Conservation (phyloP, 2,797 vertebrate species). For the Coreius guichenoti region DNA sequence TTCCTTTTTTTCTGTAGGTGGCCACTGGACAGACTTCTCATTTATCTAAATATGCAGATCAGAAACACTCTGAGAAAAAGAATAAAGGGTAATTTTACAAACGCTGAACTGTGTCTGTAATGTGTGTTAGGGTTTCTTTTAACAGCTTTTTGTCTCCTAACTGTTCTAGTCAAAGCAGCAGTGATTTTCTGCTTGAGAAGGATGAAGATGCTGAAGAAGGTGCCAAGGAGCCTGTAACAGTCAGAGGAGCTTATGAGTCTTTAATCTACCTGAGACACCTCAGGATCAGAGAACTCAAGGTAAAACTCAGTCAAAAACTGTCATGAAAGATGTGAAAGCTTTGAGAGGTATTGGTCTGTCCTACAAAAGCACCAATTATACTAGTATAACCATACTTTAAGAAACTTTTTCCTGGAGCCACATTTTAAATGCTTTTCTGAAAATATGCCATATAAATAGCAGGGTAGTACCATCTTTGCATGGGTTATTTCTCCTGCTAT, state of each 20-base stretch:
- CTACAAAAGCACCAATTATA: not conserved
- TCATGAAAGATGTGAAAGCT: not conserved
- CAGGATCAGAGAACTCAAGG: slow-evolving; percentile 78
- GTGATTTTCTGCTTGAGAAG: slow-evolving; percentile 71
- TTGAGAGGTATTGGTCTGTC: not conserved
- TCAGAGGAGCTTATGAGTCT: slow-evolving; percentile 75
- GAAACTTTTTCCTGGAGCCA: not conserved
- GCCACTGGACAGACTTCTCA: not conserved
- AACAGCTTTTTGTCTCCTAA: not conserved
- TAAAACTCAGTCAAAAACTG: slow-evolving; percentile 56
- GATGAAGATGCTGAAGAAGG: slow-evolving; percentile 66
- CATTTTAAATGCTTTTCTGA: not conserved
- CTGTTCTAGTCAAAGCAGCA: slow-evolving; percentile 64
- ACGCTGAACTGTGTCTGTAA: not conserved
- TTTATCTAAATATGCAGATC: slow-evolving; percentile 12
- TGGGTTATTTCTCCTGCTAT: not conserved
- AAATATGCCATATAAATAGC: not conserved
- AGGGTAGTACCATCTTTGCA: not conserved
- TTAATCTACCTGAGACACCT: slow-evolving; percentile 76
- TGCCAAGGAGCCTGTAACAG: slow-evolving; percentile 56
- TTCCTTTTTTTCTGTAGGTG: slow-evolving; percentile 15
- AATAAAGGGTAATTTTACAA: slow-evolving; percentile 26
- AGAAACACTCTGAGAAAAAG: slow-evolving; percentile 9
- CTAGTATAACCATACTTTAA: too few relatives aligned
- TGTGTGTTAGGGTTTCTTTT: not conserved